These are phyloP conservation scores for Oplegnathus fasciatus DNA, from an alignment of 2,113 vertebrate genomes.

Conservation along the genomic window DNA sequence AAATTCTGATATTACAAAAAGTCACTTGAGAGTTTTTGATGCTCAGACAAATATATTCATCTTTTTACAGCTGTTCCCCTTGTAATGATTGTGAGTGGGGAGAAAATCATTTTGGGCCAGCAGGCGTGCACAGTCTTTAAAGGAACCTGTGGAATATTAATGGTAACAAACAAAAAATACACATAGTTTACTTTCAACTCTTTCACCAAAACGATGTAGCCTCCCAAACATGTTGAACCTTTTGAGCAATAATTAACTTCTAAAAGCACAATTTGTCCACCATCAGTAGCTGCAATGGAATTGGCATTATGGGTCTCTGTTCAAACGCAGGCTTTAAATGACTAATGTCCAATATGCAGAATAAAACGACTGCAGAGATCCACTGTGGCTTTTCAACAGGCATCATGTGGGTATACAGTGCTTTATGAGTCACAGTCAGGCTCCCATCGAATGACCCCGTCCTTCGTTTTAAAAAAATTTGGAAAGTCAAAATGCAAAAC, in stretches of 20 bases:
- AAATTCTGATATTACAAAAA: background rate
- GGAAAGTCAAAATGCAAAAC: background rate
- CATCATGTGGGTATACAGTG: background rate
- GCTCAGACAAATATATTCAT: background rate
- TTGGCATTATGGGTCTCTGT: background rate
- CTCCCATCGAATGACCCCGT: background rate
- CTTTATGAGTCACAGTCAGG: background rate
- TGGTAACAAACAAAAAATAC: background rate
- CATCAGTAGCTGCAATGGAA: background rate
- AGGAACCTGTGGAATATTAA: background rate
- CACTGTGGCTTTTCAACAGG: background rate
- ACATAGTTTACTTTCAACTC: background rate
- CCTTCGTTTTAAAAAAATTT: background rate
- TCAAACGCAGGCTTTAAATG: background rate
- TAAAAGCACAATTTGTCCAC: background rate
- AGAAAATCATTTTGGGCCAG: background rate
- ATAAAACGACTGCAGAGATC: constrained; percentile 1
- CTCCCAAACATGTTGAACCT: background rate
- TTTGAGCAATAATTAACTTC: background rate
- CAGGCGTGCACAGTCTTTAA: background rate
- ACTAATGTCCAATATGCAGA: background rate
- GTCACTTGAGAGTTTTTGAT: background rate
- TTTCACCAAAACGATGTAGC: background rate
- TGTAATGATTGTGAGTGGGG: background rate
- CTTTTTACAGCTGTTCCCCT: background rate